Percentiles rank a stretch among this genome's conserved stretches.
Evolutionary conservation across 53 echinoderm and acorn worm genomes (phyloP).

Genomic region (Actinopyga echinites): DNA sequence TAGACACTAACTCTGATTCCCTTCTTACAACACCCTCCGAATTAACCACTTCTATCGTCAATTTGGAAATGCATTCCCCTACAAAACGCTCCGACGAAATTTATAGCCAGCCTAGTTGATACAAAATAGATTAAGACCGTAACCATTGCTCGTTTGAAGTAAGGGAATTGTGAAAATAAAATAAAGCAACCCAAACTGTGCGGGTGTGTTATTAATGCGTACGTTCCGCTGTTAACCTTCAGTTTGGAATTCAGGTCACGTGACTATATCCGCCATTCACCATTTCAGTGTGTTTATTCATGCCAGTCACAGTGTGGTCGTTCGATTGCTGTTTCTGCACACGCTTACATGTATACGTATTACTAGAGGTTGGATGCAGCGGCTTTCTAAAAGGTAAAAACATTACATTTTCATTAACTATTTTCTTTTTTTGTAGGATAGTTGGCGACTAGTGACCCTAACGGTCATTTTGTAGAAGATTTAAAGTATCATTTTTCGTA

Average conservation of each 20-base stretch:
- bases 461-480: neutral
- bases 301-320: constrained; percentile 26
- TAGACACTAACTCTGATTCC: neutral
- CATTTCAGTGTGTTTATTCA: constrained; percentile 46
- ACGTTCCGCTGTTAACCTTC: constrained; percentile 29
- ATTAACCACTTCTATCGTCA: neutral
- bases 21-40: neutral
- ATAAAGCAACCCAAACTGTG: constrained; percentile 30
- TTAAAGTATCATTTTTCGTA: constrained; percentile 23
- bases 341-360: constrained; percentile 9
- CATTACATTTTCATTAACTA: constrained; percentile 11
- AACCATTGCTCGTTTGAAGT: neutral
- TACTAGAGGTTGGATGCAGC: constrained; percentile 19
- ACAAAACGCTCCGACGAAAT: constrained; percentile 17
- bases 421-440: constrained; percentile 12
- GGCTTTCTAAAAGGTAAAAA: constrained; percentile 17
- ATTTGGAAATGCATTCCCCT: constrained; percentile 7
- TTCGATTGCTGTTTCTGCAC: constrained; percentile 14
- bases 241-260: constrained; percentile 79
- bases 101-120: constrained; percentile 8
- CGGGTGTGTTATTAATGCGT: constrained; percentile 39
- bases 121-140: constrained; percentile 29
- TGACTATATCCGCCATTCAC: constrained; percentile 87
- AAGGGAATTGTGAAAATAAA: constrained; percentile 22
- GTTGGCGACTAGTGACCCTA: neutral